Evolutionary conservation across 2,113 vertebrate genomes (phyloP).

Genomic region (Orthonyx spaldingii): DNA sequence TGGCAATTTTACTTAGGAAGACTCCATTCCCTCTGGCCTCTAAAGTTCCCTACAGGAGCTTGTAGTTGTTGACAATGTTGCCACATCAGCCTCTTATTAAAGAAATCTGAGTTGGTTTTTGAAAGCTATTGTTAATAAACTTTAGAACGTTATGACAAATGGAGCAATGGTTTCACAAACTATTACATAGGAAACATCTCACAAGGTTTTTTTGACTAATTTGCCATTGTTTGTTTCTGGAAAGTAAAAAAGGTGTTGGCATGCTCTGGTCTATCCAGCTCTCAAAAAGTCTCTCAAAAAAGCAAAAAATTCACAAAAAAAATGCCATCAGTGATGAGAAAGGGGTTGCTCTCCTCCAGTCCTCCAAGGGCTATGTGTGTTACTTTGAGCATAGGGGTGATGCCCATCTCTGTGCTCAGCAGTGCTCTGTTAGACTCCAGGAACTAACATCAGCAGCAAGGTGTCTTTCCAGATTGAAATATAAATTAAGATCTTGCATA

Average conservation of each 20-base stretch:
- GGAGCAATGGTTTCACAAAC: neutral
- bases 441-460: neutral
- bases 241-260: neutral
- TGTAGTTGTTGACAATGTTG: neutral
- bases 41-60: neutral
- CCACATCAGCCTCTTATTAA: neutral
- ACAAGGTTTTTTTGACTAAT: neutral
- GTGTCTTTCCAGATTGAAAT: neutral
- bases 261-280: neutral
- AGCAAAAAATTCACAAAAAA: neutral
- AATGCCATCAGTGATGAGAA: fast-evolving
- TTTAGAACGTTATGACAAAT: neutral
- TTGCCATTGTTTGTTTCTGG: neutral
- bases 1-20: neutral
- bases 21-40: neutral
- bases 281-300: neutral
- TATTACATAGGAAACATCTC: neutral
- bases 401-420: neutral
- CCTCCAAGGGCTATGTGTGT: neutral
- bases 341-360: neutral
- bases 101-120: neutral
- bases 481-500: neutral
- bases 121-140: neutral
- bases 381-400: neutral
- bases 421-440: neutral